Base-by-base conservation (phyloP, 2,113 vertebrate species). In the Eonycteris spelaea region DNA sequence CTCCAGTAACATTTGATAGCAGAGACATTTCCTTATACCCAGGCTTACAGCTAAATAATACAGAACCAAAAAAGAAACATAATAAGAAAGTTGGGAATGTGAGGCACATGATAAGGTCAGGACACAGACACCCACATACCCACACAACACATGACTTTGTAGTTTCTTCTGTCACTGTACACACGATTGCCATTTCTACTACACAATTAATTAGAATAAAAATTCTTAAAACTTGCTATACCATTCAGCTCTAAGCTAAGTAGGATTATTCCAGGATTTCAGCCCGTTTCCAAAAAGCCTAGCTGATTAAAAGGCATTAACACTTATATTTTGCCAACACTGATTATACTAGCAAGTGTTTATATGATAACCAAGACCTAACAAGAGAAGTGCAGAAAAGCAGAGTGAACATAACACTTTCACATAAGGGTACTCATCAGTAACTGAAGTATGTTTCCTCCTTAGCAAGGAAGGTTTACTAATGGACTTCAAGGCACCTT, bases 231-330 rank as follows among this genome's bases (percentile, higher is more conserved):
- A 73, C 53, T 51, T 51, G 18, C 63, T 80, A 16, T 53, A 90
- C 92, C 93, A 84, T 97, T 94, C 86, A 94, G 90, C 86, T 92
- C 83, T 65, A 89, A 88, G 82, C 70, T 94, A 94, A 96, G 78
- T 13, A 94, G 73, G 89, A 94, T 97, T 97, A 96, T 82, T 96
- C 71, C 68, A 86, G 70, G 77, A 73, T 95, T 93, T 94, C 63
- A 0, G 86, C 67, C 51, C 68, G 53, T 96, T 96, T 95, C 88
- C 67, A 68, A 91, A 95, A 92, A 93, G 48, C 43, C 55, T 74
- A 65, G 48, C 55, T 96, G 70, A 97, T 96, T 96, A 96, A 95
- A 94, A 96, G 24, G 70, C 63, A 96, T 95, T 95, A 95, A 86
- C 88, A 91, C 83, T 95, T 88, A 65, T 93, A 59, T 96, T 97